Evolutionary conservation across 2,888 invertebrate genomes (phyloP).

Genomic region (Napeogenes sylphis): DNA sequence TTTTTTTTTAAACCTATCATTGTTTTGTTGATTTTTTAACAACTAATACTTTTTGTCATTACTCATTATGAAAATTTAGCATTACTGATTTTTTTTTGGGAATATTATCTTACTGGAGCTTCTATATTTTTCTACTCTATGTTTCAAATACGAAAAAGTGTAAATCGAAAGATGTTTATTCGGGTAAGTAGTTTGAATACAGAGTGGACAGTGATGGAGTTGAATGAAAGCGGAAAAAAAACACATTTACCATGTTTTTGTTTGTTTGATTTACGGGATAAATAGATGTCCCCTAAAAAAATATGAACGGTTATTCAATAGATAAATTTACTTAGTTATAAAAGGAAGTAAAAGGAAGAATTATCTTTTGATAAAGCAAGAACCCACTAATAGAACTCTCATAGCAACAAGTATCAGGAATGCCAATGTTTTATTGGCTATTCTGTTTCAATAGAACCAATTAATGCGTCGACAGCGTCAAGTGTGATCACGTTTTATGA

Average conservation of each 20-base stretch:
- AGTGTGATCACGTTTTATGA: constrained; percentile 37
- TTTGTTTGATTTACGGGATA: constrained; percentile 1
- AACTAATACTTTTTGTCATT: neutral
- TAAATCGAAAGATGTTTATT: constrained; percentile 35
- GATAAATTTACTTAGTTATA: no score
- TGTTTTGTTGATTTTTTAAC: neutral
- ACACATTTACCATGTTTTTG: neutral
- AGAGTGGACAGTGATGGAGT: constrained; percentile 18
- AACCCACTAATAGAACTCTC: no score
- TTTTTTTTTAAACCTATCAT: neutral
- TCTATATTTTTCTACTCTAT: constrained; percentile 13
- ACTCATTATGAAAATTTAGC: neutral
- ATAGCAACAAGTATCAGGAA: no score
- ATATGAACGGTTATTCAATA: no score
- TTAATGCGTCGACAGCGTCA: constrained; percentile 33
- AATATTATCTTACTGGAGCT: neutral
- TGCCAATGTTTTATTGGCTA: constrained; percentile 8
- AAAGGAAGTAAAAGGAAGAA: no score
- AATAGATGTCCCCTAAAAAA: neutral
- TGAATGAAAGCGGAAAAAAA: constrained; percentile 11
- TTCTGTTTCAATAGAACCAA: constrained; percentile 36
- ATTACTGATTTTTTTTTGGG: neutral
- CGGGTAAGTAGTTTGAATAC: constrained; percentile 36
- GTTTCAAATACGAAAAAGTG: constrained; percentile 24
- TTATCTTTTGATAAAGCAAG: no score